Evolutionary conservation across 2,113 vertebrate genomes (phyloP), one percentile per base, ranked within the genome.

Genomic region (Coryphaenoides rupestris): DNA sequence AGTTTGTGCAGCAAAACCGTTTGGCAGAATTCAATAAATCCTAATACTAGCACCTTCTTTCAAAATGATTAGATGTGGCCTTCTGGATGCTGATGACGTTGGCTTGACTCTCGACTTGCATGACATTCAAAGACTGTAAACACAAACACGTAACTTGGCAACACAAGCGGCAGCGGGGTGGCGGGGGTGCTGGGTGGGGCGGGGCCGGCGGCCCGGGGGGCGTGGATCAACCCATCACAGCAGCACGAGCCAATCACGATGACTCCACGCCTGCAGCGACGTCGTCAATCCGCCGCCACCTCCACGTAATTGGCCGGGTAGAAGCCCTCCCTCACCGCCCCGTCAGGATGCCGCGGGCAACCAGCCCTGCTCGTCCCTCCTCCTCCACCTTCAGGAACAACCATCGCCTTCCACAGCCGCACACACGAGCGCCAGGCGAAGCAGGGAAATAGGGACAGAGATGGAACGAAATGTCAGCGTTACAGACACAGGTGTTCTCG

Each of bases 331-430:
- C 81, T 89, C n/a, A 19, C 91, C 92, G 2, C 74, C n/a, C 77
- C 16, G 85, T 90, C 52, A 91, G 89, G 33, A 91, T 77, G 12
- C 93, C 93, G 74, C 91, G 86, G 74, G 90, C n/a, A n/a, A 93
- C 93, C 93, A 94, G 12, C 92, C 93, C 86, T 94, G 92, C 26
- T 92, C 91, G 3, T 94, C 93, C n/a, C 63, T 93, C 92, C 26
- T 94, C 93, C 78, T 93, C 92, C 1, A 91, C 82, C 80, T 94
- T 94, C 66, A 92, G 84, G 63, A 94, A 92, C 60, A 88, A 86
- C 68, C n/a, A n/a, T 94, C 92, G 9, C 91, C 93, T 93, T 68
- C 16, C 15, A 17, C 21, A 57, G 33, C 9, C 13, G n/a, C 33
- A 40, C 33, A 12, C 6, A 12, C 9, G 1, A 26, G 24, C 6